These are phyloP conservation scores for Cotesia chilonis DNA, from an alignment of 1,140 invertebrate species.

Conservation along the genomic window DNA sequence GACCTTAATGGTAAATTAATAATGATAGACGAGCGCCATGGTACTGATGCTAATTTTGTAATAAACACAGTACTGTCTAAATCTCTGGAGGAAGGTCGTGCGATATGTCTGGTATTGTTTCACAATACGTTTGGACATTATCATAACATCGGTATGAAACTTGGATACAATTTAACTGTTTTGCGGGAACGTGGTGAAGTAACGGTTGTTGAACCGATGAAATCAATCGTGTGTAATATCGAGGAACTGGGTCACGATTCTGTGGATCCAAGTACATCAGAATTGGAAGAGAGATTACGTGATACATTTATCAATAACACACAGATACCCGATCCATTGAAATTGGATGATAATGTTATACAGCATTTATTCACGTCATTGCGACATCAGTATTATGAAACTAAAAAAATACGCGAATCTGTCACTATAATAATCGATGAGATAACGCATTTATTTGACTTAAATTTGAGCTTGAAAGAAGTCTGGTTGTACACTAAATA, in stretches of 20 bases:
- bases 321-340: slow-evolving; percentile 49
- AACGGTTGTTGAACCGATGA: slow-evolving; percentile 68
- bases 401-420: slow-evolving; percentile 46
- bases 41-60: slow-evolving; percentile 76
- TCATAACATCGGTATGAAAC: slow-evolving; percentile 75
- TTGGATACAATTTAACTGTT: slow-evolving; percentile 75
- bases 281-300: slow-evolving; percentile 52
- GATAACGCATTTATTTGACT: slow-evolving; percentile 73
- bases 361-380: slow-evolving; percentile 49
- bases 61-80: slow-evolving; percentile 70
- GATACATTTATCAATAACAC: slow-evolving; percentile 36
- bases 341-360: slow-evolving; percentile 57
- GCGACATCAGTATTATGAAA: slow-evolving; percentile 49
- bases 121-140: slow-evolving; percentile 78
- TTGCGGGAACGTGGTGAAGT: slow-evolving; percentile 67
- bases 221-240: slow-evolving; percentile 61
- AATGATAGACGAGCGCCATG: slow-evolving; percentile 73
- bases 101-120: slow-evolving; percentile 71
- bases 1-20: slow-evolving; percentile 68
- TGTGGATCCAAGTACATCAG: slow-evolving; percentile 45
- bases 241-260: slow-evolving; percentile 53
- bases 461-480: slow-evolving; percentile 67
- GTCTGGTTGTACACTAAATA: slow-evolving; percentile 68
- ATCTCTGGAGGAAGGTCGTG: slow-evolving; percentile 67
- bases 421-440: slow-evolving; percentile 74